Evolutionary conservation across 2,888 invertebrate species (phyloP).

Genomic region (Eupithecia tripunctaria): DNA sequence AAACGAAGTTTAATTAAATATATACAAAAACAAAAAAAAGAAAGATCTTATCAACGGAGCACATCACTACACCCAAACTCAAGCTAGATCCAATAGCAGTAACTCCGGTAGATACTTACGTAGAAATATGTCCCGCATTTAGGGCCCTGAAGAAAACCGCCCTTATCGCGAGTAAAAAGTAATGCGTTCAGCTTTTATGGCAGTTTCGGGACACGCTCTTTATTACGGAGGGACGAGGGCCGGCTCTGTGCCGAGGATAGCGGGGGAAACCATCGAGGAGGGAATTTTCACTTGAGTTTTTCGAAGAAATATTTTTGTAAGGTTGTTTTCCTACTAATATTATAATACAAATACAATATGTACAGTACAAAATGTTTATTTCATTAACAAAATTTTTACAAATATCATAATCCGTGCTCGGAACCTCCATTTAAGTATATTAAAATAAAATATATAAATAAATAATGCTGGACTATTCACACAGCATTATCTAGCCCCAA

Average conservation of each 20-base stretch:
- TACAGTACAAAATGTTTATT: no score
- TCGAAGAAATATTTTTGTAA: neutral
- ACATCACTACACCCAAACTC: conserved; percentile 28
- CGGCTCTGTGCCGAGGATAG: conserved; percentile 52
- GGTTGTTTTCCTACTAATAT: no score
- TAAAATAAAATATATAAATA: no score
- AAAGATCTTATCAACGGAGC: neutral
- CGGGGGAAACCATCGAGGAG: conserved; percentile 36
- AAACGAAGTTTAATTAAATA: neutral
- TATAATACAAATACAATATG: no score
- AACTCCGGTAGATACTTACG: conserved; percentile 40
- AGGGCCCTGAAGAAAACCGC: conserved; percentile 60
- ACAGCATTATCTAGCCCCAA: no score
- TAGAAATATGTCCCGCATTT: conserved; percentile 64
- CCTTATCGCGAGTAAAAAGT: conserved; percentile 83
- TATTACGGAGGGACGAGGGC: conserved; percentile 80
- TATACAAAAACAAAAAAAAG: no score
- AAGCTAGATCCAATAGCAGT: conserved; percentile 34
- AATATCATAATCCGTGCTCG: no score
- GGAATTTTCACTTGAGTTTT: conserved; percentile 5
- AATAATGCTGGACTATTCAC: no score
- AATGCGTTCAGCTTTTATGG: conserved; percentile 83
- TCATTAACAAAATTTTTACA: no score
- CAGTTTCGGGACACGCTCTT: conserved; percentile 83
- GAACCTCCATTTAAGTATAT: no score